Conservation (phyloP, 2,113 vertebrate genomes). For the Anthoscopus minutus region DNA sequence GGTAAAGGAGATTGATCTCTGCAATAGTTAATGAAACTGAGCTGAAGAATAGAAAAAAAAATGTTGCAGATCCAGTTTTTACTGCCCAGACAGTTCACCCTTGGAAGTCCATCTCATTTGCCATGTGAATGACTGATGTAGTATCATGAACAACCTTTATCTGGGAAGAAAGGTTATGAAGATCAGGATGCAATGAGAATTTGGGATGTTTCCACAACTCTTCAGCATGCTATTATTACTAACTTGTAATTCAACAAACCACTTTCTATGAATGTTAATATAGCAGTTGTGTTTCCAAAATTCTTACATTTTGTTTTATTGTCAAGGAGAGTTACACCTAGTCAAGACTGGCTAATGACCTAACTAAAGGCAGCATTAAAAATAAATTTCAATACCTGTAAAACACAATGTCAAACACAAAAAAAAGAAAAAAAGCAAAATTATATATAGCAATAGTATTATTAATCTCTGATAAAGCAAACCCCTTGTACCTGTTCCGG, state of each 20-base stretch:
- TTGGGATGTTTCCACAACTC: constrained; percentile 35
- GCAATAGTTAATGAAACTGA: constrained; percentile 67
- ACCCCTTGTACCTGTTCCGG: neutral
- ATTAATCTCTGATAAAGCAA: neutral
- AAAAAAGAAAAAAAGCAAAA: neutral
- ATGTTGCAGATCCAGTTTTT: constrained; percentile 18
- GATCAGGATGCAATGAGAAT: constrained; percentile 5
- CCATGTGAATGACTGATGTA: neutral
- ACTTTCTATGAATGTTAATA: constrained; percentile 32
- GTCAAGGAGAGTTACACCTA: constrained; percentile 50
- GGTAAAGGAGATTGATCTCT: constrained; percentile 64
- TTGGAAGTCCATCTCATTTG: constrained; percentile 52
- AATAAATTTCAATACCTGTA: neutral
- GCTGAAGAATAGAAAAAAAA: constrained; percentile 15
- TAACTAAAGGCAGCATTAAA: constrained; percentile 32
- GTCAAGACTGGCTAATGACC: neutral
- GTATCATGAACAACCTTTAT: constrained; percentile 29
- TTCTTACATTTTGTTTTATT: constrained; percentile 37
- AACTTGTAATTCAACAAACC: constrained; percentile 15
- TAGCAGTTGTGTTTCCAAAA: constrained; percentile 23
- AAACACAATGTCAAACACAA: neutral
- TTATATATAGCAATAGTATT: neutral
- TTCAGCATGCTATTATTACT: constrained; percentile 29
- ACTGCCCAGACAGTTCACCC: constrained; percentile 23
- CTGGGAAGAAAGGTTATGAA: constrained; percentile 54